phyloP scores from a whole-genome alignment of 1,140 invertebrate genomes.

The Nasonia giraulti region DNA sequence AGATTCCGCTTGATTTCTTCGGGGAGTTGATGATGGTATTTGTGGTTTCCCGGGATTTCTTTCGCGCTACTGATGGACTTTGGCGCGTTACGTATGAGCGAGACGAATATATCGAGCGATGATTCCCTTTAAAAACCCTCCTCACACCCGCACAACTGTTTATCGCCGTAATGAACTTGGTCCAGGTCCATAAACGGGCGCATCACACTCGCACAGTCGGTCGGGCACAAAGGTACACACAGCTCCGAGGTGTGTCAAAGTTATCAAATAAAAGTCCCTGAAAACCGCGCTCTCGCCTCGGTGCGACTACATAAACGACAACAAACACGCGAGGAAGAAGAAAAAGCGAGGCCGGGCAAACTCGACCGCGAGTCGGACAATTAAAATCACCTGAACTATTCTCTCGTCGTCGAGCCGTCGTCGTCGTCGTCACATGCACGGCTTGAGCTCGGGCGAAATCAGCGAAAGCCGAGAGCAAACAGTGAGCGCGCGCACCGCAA shows the following conservation, averaged over 20 bases:
- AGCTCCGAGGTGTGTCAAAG: background rate
- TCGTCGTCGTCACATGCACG: background rate
- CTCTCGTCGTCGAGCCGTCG: background rate
- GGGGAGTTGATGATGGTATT: background rate
- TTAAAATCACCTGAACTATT: constrained; percentile 36
- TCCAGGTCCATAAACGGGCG: background rate
- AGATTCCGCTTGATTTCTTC: background rate
- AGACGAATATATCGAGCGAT: too few species aligned
- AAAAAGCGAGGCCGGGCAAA: background rate
- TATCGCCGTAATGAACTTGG: constrained; percentile 26
- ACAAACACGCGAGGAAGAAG: background rate
- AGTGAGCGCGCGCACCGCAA: background rate
- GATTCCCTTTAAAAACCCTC: too few species aligned
- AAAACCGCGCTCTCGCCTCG: background rate
- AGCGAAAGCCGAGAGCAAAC: constrained; percentile 40
- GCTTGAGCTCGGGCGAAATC: constrained; percentile 11
- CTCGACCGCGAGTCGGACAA: constrained; percentile 8
- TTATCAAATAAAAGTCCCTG: constrained; percentile 43
- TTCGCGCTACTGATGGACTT: too few species aligned
- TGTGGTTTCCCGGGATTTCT: background rate
- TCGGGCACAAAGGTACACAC: constrained; percentile 10
- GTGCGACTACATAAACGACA: background rate
- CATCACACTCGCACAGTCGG: background rate
- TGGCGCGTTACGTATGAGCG: too few species aligned
- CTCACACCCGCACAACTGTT: background rate